Percentiles rank a stretch among this genome's conserved stretches.
Conservation (phyloP, 2,113 vertebrate species). For the Eurystomus gularis region DNA sequence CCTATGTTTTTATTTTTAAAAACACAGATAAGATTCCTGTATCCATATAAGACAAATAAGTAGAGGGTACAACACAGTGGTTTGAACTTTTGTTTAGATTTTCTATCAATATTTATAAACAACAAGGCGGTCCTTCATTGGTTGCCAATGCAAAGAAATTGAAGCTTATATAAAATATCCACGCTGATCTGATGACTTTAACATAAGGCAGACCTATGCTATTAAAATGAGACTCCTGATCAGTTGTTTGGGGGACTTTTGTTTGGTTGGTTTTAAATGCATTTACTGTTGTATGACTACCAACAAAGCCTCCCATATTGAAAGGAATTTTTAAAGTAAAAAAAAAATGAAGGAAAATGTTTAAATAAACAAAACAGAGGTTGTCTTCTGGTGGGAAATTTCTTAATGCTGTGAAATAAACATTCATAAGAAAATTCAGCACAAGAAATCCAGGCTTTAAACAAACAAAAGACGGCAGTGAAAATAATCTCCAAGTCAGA, state of each 20-base stretch:
- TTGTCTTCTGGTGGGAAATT: background rate
- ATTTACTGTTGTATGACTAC: background rate
- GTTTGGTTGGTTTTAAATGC: background rate
- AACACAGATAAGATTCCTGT: conserved; percentile 7
- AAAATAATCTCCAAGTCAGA: background rate
- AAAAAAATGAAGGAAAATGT: background rate
- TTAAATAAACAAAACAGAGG: background rate
- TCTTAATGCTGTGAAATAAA: background rate
- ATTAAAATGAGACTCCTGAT: background rate
- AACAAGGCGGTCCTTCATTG: background rate
- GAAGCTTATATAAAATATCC: background rate
- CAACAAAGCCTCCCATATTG: background rate
- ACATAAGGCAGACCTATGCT: background rate
- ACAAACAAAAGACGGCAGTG: background rate
- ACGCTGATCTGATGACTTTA: background rate
- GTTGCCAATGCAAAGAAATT: background rate
- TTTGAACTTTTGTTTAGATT: conserved; percentile 24
- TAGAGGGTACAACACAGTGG: background rate
- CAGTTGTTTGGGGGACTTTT: background rate
- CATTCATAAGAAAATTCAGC: background rate
- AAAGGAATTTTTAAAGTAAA: background rate
- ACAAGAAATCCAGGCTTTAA: background rate
- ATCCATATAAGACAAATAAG: background rate
- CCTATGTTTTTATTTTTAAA: background rate
- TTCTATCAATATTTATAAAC: conserved; percentile 27